Base-by-base conservation (phyloP, 2,797 vertebrate species). In the Rhinella marina region DNA sequence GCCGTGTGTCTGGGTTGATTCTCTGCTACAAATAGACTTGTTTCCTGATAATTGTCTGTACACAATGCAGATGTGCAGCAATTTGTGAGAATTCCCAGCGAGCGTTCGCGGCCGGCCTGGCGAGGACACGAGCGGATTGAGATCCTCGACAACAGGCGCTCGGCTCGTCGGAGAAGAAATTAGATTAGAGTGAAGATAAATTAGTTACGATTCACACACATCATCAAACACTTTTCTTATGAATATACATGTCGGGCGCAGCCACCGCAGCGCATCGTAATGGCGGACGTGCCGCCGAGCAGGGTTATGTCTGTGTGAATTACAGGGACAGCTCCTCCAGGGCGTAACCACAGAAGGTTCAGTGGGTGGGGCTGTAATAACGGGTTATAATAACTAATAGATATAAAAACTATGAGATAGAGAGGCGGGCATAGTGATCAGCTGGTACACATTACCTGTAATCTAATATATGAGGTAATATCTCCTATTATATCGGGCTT, bases 11-110 rank as follows among this genome's bases (percentile, higher is more conserved):
- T 62, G n/a, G 21, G 7, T 25, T 64, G 41, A 8, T 14, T 12
- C 77, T 14, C n/a, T 29, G 29, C 62, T 27, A 72, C 48, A 72
- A 57, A 84, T 73, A n/a, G 54, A 75, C 70, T n/a, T 84, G 68
- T 84, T 75, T 41, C 21, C 68, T 14, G 70, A 11, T 84, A 84
- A 84, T 84, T 84, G 82, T 84, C 27, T 84, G 61, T 84, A 62
- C 82, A 61, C 70, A 19, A 73, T 27, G 70, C 70, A 75, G 82
- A 84, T 73, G 54, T 32, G 68, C 17, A 79, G 75, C n/a, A 64
- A 72, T 70, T 83, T 57, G 52, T 72, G 66, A 73, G 52, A 57
- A 59, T 1, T 84, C 82, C 68, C 82, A 23, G 82, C 10, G 68
- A n/a, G 82, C 52, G 10, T 41, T 17, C 11, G 25, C 17, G 27